These are phyloP conservation scores for Coleophora deauratella DNA, from an alignment of 2,888 invertebrate species.

Conservation along the genomic window DNA sequence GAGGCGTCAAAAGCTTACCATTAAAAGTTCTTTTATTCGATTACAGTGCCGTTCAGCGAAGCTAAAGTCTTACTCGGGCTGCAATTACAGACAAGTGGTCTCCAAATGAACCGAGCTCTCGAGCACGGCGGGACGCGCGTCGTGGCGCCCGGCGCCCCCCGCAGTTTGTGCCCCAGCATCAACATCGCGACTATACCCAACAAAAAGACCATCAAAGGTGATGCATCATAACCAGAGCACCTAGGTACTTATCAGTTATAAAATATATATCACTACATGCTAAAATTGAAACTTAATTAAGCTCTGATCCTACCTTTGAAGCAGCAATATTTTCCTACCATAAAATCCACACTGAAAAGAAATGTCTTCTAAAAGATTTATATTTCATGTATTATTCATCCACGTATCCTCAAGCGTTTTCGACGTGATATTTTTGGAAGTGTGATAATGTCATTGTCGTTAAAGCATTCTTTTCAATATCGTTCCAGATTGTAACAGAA, in stretches of 20 bases:
- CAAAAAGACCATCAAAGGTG: too few relatives aligned
- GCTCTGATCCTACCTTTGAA: too few relatives aligned
- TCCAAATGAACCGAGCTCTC: slow-evolving; percentile 72
- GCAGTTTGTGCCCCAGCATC: too few relatives aligned
- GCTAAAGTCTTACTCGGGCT: slow-evolving; percentile 65
- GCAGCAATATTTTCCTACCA: slow-evolving; percentile 42
- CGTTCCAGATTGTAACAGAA: background rate
- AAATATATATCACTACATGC: too few relatives aligned
- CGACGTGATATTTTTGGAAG: slow-evolving; percentile 50
- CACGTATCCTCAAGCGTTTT: slow-evolving; percentile 58
- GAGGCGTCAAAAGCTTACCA: slow-evolving; percentile 49
- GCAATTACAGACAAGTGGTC: slow-evolving; percentile 72
- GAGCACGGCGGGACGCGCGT: slow-evolving; percentile 66
- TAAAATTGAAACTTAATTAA: too few relatives aligned
- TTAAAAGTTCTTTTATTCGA: slow-evolving; percentile 67
- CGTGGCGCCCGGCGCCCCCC: slow-evolving; percentile 46
- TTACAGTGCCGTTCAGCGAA: slow-evolving; percentile 50
- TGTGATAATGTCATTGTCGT: slow-evolving; percentile 58
- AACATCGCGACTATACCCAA: too few relatives aligned
- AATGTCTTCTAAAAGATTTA: slow-evolving; percentile 45
- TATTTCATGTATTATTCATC: slow-evolving; percentile 70
- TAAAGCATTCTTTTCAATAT: slow-evolving; percentile 22
- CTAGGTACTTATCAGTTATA: too few relatives aligned
- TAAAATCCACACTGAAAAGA: slow-evolving; percentile 42
- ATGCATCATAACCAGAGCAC: too few relatives aligned